Evolutionary conservation across 2,888 invertebrate genomes (phyloP).

Genomic region (Mamestra brassicae): DNA sequence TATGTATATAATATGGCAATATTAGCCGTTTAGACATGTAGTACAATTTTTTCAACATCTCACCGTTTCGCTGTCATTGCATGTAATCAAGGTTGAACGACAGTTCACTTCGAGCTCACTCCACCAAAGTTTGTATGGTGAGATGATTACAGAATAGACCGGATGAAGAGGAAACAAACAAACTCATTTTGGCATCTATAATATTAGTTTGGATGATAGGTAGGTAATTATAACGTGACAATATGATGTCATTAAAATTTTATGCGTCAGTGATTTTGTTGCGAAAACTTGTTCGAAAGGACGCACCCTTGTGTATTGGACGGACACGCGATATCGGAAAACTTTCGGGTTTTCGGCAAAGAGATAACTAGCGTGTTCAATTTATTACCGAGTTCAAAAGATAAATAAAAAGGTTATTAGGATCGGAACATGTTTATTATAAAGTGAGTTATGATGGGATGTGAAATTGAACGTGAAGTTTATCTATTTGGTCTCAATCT

Average conservation of each 20-base stretch:
- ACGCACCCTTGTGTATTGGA: conserved; percentile 45
- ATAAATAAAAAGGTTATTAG: conserved; percentile 58
- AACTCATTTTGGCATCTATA: too few species aligned
- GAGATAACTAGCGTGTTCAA: conserved; percentile 50
- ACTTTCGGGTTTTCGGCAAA: conserved; percentile 32
- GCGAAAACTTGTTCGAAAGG: conserved; percentile 22
- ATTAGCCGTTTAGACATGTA: too few species aligned
- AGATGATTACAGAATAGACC: too few species aligned
- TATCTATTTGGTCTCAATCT: conserved; percentile 29
- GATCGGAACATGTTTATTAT: conserved; percentile 51
- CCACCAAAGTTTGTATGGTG: too few species aligned
- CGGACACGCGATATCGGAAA: conserved; percentile 43
- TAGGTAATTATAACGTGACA: conserved; percentile 32
- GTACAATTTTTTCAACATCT: too few species aligned
- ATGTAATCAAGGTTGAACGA: too few species aligned
- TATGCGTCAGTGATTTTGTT: conserved; percentile 41
- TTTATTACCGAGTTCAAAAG: conserved; percentile 51
- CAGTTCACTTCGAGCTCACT: too few species aligned
- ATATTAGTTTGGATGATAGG: background rate
- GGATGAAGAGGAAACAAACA: too few species aligned
- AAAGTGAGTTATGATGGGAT: conserved; percentile 42
- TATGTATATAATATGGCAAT: too few species aligned
- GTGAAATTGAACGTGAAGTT: conserved; percentile 47
- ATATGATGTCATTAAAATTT: conserved; percentile 49
- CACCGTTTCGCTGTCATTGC: too few species aligned